Evolutionary conservation across 2,888 invertebrate genomes (phyloP), one percentile per base, ranked within the genome.

Genomic region (Eumacrocentrus americanus): DNA sequence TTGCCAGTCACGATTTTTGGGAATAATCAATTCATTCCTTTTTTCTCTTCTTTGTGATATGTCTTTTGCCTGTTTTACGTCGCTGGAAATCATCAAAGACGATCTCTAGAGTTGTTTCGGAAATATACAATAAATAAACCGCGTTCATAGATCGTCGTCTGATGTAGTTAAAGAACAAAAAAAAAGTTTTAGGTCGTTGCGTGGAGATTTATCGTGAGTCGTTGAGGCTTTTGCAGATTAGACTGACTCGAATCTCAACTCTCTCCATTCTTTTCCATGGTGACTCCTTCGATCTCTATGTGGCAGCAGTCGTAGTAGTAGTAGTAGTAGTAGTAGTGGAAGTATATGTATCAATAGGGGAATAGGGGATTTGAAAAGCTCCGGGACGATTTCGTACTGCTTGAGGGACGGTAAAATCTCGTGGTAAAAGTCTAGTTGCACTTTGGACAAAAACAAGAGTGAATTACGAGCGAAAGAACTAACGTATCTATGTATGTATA

Each of bases 381-480:
- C 40, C 25, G 42, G 34, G 42, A 44, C 44, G 44, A 54, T 29
- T 34, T 35, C n/a, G n/a, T 22, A 38, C 51, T 12, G 14, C 14
- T 38, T 18, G 12, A 23, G 57, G 70, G 61, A n/a, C n/a, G n/a
- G n/a, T n/a, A n/a, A n/a, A n/a, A n/a, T n/a, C n/a, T n/a, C n/a
- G n/a, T n/a, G 71, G 70, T 74, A 70, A 74, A 76, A 76, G 71
- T 74, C 71, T 70, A 63, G 70, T 67, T 68, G 69, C 66, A 68
- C 65, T 67, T 64, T 63, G 61, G 60, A 58, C 62, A 73, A 78
- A 78, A 78, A 78, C 78, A 78, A 73, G 76, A 70, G 73, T 78
- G 77, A 79, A 71, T 75, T 78, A 79, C 77, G 77, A 75, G 73
- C 29, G n/a, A n/a, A n/a, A n/a, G n/a, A n/a, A n/a, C n/a, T n/a